Evolutionary conservation across 2,113 vertebrate genomes (phyloP).

Genomic region (Glaucidium brasilianum): DNA sequence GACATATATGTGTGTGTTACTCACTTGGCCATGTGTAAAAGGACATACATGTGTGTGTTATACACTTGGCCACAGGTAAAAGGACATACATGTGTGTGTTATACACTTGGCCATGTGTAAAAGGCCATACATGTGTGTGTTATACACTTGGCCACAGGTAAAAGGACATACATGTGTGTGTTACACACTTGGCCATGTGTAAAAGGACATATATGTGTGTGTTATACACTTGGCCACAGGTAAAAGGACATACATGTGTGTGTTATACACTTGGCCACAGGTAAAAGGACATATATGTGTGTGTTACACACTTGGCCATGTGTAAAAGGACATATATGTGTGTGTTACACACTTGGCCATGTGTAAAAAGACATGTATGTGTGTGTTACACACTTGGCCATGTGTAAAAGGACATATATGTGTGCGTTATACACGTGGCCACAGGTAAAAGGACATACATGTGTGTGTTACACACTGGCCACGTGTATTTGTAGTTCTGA

Average conservation of each 20-base stretch:
- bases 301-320: too few species aligned
- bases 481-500: fast-evolving
- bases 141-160: fast-evolving
- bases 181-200: fast-evolving
- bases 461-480: neutral
- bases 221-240: fast-evolving
- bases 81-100: too few species aligned
- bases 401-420: fast-evolving
- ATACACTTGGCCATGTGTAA: fast-evolving
- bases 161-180: too few species aligned
- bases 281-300: too few species aligned
- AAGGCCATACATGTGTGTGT: too few species aligned
- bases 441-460: fast-evolving
- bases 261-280: fast-evolving
- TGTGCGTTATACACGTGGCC: neutral
- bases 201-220: too few species aligned
- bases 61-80: fast-evolving
- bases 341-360: too few species aligned
- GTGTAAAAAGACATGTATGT: too few species aligned
- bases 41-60: too few species aligned
- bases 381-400: neutral
- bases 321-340: too few species aligned
- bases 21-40: too few species aligned
- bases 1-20: fast-evolving
- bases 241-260: too few species aligned